Conservation (phyloP, 1,140 invertebrate genomes). For the Lethocerus indicus region DNA sequence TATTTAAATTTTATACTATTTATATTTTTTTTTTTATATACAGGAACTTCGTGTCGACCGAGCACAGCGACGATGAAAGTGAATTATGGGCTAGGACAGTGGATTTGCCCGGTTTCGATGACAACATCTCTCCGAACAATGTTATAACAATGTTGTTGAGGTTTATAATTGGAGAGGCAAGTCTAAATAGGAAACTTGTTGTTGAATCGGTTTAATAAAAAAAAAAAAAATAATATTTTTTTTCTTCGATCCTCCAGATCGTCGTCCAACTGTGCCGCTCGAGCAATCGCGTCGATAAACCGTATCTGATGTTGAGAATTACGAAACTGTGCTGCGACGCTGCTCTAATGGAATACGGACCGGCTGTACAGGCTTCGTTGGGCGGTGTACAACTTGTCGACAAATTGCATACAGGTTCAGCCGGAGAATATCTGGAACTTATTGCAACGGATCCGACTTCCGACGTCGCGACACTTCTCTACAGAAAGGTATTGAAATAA, state of each 20-base stretch:
- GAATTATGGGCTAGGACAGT: slow-evolving; percentile 56
- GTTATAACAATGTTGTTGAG: slow-evolving; percentile 50
- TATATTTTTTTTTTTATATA: slow-evolving; percentile 3
- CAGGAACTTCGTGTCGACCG: slow-evolving; percentile 39
- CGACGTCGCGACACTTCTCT: slow-evolving; percentile 53
- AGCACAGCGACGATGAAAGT: slow-evolving; percentile 55
- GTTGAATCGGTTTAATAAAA: not conserved
- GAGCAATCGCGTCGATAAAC: slow-evolving; percentile 43
- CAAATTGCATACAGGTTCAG: slow-evolving; percentile 53
- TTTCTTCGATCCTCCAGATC: slow-evolving; percentile 19
- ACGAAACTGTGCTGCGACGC: slow-evolving; percentile 51
- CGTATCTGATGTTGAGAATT: slow-evolving; percentile 57
- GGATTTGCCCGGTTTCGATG: slow-evolving; percentile 66
- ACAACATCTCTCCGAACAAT: slow-evolving; percentile 64
- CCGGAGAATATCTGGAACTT: slow-evolving; percentile 58
- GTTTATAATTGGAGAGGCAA: slow-evolving; percentile 51
- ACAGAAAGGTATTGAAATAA: slow-evolving; percentile 43
- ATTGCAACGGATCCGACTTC: slow-evolving; percentile 38
- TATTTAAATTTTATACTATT: not conserved
- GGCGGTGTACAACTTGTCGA: slow-evolving; percentile 57
- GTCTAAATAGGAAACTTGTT: not conserved
- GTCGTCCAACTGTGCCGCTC: slow-evolving; percentile 37
- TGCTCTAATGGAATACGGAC: slow-evolving; percentile 61
- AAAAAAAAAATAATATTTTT: not conserved
- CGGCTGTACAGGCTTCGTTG: slow-evolving; percentile 55